Evolutionary conservation across 2,797 vertebrate species (phyloP).

Genomic region (Menidia menidia): DNA sequence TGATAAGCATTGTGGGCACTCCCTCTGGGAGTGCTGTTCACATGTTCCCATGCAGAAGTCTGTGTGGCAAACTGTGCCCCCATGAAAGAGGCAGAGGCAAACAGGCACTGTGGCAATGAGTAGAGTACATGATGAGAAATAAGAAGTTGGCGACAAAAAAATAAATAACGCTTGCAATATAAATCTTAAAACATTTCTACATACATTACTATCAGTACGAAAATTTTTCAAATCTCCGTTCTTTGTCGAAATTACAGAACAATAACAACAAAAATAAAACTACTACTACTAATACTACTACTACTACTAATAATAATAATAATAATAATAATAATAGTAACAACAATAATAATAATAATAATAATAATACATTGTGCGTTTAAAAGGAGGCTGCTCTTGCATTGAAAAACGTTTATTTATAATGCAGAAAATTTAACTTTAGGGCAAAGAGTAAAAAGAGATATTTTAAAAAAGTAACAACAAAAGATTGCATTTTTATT

Average conservation of each 20-base stretch:
- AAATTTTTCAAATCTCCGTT: background rate
- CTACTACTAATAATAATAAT: background rate
- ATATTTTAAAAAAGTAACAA: slow-evolving; percentile 56
- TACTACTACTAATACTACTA: too few species aligned
- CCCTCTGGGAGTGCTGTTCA: slow-evolving; percentile 74
- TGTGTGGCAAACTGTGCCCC: slow-evolving; percentile 32
- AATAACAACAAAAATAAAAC: background rate
- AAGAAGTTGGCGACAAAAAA: slow-evolving; percentile 15
- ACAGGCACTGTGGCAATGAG: background rate
- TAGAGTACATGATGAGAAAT: slow-evolving; percentile 2
- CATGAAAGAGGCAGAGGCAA: slow-evolving; percentile 16
- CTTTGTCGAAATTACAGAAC: background rate
- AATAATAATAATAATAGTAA: background rate
- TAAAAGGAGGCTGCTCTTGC: slow-evolving; percentile 16
- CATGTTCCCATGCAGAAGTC: slow-evolving; percentile 70
- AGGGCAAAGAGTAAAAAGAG: slow-evolving; percentile 26
- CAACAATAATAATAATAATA: background rate
- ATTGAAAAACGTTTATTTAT: slow-evolving; percentile 10
- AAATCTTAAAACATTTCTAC: slow-evolving; percentile 1
- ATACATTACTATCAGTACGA: background rate
- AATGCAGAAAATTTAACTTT: slow-evolving; percentile 10
- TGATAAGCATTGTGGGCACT: slow-evolving; percentile 83
- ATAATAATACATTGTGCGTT: background rate
- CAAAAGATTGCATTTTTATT: slow-evolving; percentile 36
- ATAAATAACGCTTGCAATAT: background rate